Percentiles rank a stretch among this genome's conserved stretches.
These are phyloP conservation scores for Pterocles orientalis DNA, from an alignment of 2,113 vertebrate genomes.

Conservation along the genomic window DNA sequence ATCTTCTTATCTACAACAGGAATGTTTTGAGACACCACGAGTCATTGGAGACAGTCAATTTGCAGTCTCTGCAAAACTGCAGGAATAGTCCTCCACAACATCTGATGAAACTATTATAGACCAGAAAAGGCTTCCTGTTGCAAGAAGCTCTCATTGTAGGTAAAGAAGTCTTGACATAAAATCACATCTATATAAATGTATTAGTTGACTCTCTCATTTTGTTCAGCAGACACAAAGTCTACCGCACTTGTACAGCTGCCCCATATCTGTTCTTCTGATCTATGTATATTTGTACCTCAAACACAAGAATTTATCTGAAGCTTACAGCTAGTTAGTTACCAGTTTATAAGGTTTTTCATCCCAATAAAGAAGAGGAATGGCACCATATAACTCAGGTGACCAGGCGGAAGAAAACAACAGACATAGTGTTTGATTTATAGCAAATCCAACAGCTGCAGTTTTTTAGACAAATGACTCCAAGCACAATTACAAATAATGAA, in stretches of 20 bases:
- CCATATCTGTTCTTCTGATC: neutral
- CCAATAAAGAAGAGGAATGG: neutral
- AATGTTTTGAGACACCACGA: too few species aligned
- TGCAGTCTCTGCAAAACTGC: too few species aligned
- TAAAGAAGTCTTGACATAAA: neutral
- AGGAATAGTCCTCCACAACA: too few species aligned
- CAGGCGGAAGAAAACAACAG: neutral
- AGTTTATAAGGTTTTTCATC: neutral
- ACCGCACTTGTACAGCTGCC: neutral
- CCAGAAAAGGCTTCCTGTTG: neutral
- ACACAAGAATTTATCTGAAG: neutral
- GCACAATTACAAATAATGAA: neutral
- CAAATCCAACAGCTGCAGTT: neutral
- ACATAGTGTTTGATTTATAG: neutral
- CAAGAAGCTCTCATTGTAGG: neutral
- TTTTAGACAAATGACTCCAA: neutral
- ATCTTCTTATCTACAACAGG: too few species aligned
- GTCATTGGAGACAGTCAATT: too few species aligned
- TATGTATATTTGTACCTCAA: neutral
- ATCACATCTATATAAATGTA: neutral
- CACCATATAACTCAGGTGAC: neutral
- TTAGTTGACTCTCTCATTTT: neutral
- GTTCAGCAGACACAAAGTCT: neutral
- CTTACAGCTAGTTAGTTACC: neutral
- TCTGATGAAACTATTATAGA: neutral